Base-by-base conservation (phyloP, 2,113 vertebrate genomes). In the Onychorhynchus coronatus region DNA sequence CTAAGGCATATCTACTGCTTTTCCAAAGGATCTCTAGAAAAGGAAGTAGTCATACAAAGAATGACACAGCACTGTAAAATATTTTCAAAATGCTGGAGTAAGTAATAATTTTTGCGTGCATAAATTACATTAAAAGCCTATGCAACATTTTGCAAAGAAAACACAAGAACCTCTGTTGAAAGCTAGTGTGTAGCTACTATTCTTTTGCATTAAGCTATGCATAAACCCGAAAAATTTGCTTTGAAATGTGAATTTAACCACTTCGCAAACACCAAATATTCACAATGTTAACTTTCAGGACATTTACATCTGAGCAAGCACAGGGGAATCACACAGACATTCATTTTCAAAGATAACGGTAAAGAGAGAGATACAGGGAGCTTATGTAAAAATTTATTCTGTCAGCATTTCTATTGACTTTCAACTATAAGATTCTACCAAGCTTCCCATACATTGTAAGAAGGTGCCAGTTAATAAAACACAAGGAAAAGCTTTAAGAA, bases 81-180 rank as follows among this genome's bases (percentile, higher is more conserved):
- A 78, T 62, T 84, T 79, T 86, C 35, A 77, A 56, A 70, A 77
- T 67, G 30, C 50, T 55, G 31, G 39, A 81, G 35, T 39, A 95
- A 73, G 72, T 12, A 88, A 78, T 39, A 58, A 47, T 77, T 77
- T 91, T 92, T 91, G 61, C 62, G 24, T 68, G 47, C 27, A 67
- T 59, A 95, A 61, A 91, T 86, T 55, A 86, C 47, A 50, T 78
- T 88, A 84, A 91, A 95, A 95, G 66, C 88, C 28, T 46, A 61
- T 41, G 35, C 22, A 87, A 18, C 17, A 3, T 75, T 92, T 74
- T 77, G 30, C 11, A 90, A 88, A 93, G 91, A 80, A 24, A 86
- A 70, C 27, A 50, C 12, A 91, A 55, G 47, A 92, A 84, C 56
- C 42, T 44, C 22, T 37, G 9, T 42, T 77, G 76, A 94, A 95